Evolutionary conservation across 2,113 vertebrate genomes (phyloP).

Genomic region (Scomber scombrus): DNA sequence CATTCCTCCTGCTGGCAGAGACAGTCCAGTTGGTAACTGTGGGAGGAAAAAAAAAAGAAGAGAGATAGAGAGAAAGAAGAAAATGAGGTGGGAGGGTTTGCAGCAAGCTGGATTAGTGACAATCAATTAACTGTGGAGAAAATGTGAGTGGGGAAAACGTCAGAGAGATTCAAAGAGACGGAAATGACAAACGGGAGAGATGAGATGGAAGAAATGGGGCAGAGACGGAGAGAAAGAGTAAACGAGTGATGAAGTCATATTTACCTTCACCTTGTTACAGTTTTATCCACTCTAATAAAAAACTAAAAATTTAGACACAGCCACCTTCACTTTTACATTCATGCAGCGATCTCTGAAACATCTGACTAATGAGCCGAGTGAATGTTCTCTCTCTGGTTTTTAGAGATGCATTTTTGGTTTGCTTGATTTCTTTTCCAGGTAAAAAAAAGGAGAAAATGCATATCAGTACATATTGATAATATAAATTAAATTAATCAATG

Average conservation of each 20-base stretch:
- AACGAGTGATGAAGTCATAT: not conserved
- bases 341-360: too few relatives aligned
- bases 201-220: not conserved
- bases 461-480: too few relatives aligned
- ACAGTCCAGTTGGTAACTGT: slow-evolving; percentile 2
- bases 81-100: not conserved
- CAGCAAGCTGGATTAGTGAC: slow-evolving; percentile 1
- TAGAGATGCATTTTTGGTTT: too few relatives aligned
- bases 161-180: not conserved
- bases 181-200: not conserved
- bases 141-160: slow-evolving; percentile 1
- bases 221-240: not conserved
- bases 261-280: too few relatives aligned
- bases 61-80: not conserved
- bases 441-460: too few relatives aligned
- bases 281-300: too few relatives aligned
- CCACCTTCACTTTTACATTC: too few relatives aligned
- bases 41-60: not conserved
- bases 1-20: not conserved
- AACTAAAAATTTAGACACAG: too few relatives aligned
- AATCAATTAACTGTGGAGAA: slow-evolving; percentile 11
- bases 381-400: too few relatives aligned
- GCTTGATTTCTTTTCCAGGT: too few relatives aligned
- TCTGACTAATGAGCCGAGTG: too few relatives aligned
- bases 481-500: too few relatives aligned